phyloP scores from a whole-genome alignment of 2,888 invertebrate genomes.

The Trachelus tabidus region DNA sequence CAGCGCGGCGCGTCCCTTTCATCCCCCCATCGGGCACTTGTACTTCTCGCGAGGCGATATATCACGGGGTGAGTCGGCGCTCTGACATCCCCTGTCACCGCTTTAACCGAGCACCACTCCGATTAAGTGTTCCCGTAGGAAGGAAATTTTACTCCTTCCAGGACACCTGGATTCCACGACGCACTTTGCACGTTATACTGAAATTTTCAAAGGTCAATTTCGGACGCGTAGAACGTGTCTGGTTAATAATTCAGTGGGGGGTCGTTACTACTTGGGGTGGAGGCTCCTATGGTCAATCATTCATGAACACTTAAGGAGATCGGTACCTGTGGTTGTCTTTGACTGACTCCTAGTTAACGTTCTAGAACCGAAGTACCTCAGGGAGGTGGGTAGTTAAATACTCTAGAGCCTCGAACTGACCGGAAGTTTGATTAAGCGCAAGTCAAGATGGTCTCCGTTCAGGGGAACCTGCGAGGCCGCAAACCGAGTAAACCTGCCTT shows the following conservation, averaged over 20 bases:
- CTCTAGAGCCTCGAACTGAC: slow-evolving; percentile 4
- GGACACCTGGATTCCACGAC: slow-evolving; percentile 3
- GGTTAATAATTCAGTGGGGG: not conserved
- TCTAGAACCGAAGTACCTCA: not conserved
- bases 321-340: not conserved
- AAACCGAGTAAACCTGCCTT: slow-evolving; percentile 27
- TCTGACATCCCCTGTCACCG: slow-evolving; percentile 59
- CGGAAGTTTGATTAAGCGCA: not conserved
- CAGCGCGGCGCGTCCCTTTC: slow-evolving; percentile 31
- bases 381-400: not conserved
- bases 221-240: not conserved
- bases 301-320: slow-evolving; percentile 1
- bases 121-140: slow-evolving; percentile 53
- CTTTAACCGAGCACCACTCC: slow-evolving; percentile 60
- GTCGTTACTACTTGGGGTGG: not conserved
- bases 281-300: not conserved
- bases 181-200: not conserved
- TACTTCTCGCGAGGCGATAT: slow-evolving; percentile 37
- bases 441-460: not conserved
- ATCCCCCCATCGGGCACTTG: slow-evolving; percentile 18
- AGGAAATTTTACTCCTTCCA: slow-evolving; percentile 5
- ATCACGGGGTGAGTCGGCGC: slow-evolving; percentile 42
- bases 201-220: not conserved
- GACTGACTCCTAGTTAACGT: slow-evolving; percentile 13
- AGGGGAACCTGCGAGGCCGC: not conserved